Evolutionary conservation across 2,113 vertebrate species (phyloP), one percentile per base, ranked within the genome.

Genomic region (Engraulis encrasicolus): DNA sequence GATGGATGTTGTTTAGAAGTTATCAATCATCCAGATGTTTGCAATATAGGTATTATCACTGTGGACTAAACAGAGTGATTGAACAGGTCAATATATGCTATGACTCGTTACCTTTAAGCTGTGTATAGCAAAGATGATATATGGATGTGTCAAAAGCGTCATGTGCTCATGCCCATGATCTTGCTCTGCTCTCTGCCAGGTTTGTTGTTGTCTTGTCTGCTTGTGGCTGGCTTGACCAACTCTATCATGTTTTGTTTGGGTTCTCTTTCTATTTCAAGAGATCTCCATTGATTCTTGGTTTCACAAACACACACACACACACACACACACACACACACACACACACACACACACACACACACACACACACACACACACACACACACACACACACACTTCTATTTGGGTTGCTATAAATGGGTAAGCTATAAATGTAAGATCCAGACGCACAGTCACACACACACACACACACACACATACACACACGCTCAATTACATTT

Each of bases 301-400:
- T n/a, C 23, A 58, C 6, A 66, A 14, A 52, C 50, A 52, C 50
- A 52, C 12, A 31, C 27, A 71, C 61, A 71, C 61, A 71, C 61
- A 71, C 61, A 71, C 61, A 71, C 61, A 71, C n/a, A 61, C 54
- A 61, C 54, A 61, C 20, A 61, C 58, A 61, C 20, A 61, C 20
- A 23, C n/a, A 27, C n/a, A 23, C n/a, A 66, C n/a, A 66, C 58
- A 66, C 58, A 66, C 50, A 52, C 50, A 7, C 50, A 52, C 50
- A 52, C 50, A 7, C 50, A 52, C 50, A 54, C 50, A 7, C 50
- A 52, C 50, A 52, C 50, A 4, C 50, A 54, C 17, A 19, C 50
- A 54, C 50, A n/a, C n/a, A n/a, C n/a, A n/a, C n/a, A n/a, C n/a
- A n/a, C n/a, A n/a, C n/a, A n/a, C n/a, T n/a, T n/a, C n/a, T n/a